Base-by-base conservation (phyloP, 1,140 invertebrate species). In the Thaumatotibia leucotreta region DNA sequence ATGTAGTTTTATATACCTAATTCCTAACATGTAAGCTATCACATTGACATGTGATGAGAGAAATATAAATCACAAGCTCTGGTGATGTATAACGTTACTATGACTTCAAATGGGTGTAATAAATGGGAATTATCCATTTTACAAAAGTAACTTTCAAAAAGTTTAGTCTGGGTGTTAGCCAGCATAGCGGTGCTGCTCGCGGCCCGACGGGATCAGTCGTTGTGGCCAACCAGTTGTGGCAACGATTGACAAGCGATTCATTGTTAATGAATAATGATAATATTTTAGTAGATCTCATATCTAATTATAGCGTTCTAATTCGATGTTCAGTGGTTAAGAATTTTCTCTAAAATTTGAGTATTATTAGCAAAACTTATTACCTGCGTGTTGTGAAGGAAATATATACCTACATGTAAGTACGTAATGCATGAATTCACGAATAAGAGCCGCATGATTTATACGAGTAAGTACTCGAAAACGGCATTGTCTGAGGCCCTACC, bases 81-180 rank as follows among this genome's bases (percentile, higher is more conserved):
- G 67, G 73, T 78, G 72, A 72, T 76, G 70, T 73, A 63, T 72
- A 74, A 74, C 70, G 66, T 74, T 74, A 65, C 70, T 76, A 69
- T 65, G 63, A 61, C 64, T 71, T 69, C 68, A 63, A 72, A 35
- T 52, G 66, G 52, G 71, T 74, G 68, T 77, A 77, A 50, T 32
- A 82, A 45, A 84, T 82, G 79, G 79, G 72, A 63, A 65, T 75
- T 71, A 72, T 75, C 79, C 79, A 83, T 83, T 82, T 54, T 72
- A 77, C 72, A 79, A 76, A 77, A 73, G 76, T 82, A 79, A 80
- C 76, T 84, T 84, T 82, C 78, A 81, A 73, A 83, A 84, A 83
- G 80, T 82, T 76, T 82, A 82, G 75, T 71, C 67, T 58, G 24
- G 6, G 3, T 14, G 14, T 39, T 39, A 10, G 33, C 33, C 33